Conservation (phyloP, 2,113 vertebrate species). For the Glaucomys volans region DNA sequence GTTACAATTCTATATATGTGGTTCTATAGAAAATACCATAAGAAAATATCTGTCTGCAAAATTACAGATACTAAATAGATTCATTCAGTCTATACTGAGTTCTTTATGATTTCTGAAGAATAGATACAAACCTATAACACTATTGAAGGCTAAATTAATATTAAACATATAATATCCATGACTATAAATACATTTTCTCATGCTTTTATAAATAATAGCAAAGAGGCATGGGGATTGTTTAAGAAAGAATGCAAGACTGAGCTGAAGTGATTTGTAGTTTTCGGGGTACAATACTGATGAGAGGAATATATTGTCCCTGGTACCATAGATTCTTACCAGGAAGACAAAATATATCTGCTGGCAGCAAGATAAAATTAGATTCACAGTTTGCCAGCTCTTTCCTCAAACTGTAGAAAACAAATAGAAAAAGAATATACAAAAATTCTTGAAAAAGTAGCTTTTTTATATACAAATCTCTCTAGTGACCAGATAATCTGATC, state of each 20-base stretch:
- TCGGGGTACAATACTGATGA: conserved; percentile 73
- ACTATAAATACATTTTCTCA: conserved; percentile 79
- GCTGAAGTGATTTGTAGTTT: conserved; percentile 47
- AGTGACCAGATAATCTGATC: conserved; percentile 71
- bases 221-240: conserved; percentile 45
- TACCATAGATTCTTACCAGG: conserved; percentile 53
- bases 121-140: conserved; percentile 86
- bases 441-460: conserved; percentile 76
- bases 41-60: conserved; percentile 89
- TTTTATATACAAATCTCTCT: conserved; percentile 81
- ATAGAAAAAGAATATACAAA: conserved; percentile 82
- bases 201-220: conserved; percentile 78
- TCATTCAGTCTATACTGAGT: conserved; percentile 84
- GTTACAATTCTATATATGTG: conserved; percentile 73
- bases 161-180: conserved; percentile 78
- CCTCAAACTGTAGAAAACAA: conserved; percentile 77
- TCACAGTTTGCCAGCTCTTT: conserved; percentile 78
- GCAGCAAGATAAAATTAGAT: conserved; percentile 71
- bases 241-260: conserved; percentile 47
- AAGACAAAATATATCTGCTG: conserved; percentile 74
- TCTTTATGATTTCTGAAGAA: conserved; percentile 87
- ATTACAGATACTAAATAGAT: conserved; percentile 86
- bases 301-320: conserved; percentile 22
- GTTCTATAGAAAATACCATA: conserved; percentile 85
- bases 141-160: conserved; percentile 79